phyloP scores from a whole-genome alignment of 1,140 invertebrate genomes.

The Varroa destructor region DNA sequence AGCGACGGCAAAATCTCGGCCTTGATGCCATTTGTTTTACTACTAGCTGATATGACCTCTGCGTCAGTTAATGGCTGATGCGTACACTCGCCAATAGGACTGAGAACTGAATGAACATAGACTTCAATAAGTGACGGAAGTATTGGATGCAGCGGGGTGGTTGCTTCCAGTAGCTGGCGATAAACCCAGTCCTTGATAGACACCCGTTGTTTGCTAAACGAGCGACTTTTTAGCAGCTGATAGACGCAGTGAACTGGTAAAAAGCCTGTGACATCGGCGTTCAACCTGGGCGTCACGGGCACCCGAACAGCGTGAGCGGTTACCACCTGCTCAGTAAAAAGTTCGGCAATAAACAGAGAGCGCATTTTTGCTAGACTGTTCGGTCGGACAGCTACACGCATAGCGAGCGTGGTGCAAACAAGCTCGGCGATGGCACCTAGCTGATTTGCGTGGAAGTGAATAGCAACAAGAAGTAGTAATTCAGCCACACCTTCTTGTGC shows the following conservation, averaged over 20 bases:
- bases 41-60: constrained; percentile 71
- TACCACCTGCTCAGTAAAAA: constrained; percentile 94
- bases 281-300: constrained; percentile 75
- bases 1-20: constrained; percentile 57
- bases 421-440: constrained; percentile 76
- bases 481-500: constrained; percentile 54
- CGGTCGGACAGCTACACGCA: constrained; percentile 80
- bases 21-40: constrained; percentile 33
- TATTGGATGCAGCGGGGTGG: constrained; percentile 76
- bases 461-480: constrained; percentile 86
- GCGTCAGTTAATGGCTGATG: constrained; percentile 82
- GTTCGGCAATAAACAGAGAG: constrained; percentile 87
- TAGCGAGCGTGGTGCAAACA: constrained; percentile 80
- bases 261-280: constrained; percentile 75
- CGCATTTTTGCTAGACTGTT: constrained; percentile 82
- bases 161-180: constrained; percentile 70
- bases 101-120: constrained; percentile 81
- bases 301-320: constrained; percentile 89
- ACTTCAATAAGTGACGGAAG: constrained; percentile 84
- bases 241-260: constrained; percentile 94
- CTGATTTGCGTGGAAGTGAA: constrained; percentile 91
- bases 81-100: constrained; percentile 55
- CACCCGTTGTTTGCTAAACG: constrained; percentile 85
- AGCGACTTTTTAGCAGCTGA: constrained; percentile 80
- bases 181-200: constrained; percentile 91